Evolutionary conservation across 2,113 vertebrate species (phyloP), one percentile per base, ranked within the genome.

Genomic region (Thunnus maccoyii): DNA sequence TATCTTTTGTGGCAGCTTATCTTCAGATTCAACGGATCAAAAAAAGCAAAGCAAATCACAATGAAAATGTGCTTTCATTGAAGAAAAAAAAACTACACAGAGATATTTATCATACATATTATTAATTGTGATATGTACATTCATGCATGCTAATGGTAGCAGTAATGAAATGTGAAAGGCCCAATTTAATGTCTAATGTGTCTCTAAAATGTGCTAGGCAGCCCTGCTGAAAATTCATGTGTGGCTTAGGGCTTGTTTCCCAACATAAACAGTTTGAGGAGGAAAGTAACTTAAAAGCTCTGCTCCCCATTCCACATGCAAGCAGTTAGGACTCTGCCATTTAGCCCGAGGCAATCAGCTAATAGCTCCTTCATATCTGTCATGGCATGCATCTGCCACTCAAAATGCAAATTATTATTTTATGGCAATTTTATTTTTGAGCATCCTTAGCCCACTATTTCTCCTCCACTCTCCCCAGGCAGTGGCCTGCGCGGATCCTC

Each of bases 321-420:
- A 82, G 44, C 64, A 86, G 72, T 79, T 55, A 73, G 58, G 52
- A 69, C 48, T 50, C 51, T 82, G 73, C 60, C 56, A 65, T 86
- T 81, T 73, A 69, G 32, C 86, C 74, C 0, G 1, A 67, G 65
- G 89, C 83, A 87, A 55, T 76, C 76, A 69, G 69, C 88, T 83
- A 92, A 87, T 89, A 83, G 74, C 63, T 74, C 25, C 36, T 78
- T 84, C 82, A 83, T 92, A 88, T 91, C 86, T 80, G 50, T 76
- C 68, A 65, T 66, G 56, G 62, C 62, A 80, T 77, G 78, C 82
- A 80, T 89, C 80, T 88, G 89, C 78, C 85, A 88, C 85, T 93
- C 89, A 92, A 88, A 93, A 91, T 92, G 84, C 74, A 91, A 93
- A 92, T 91, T 22, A 73, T 87, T 57, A 84, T 74, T 76, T 86